These are phyloP conservation scores for Bombus balteatus DNA, from an alignment of 1,140 invertebrate species.

Conservation along the genomic window DNA sequence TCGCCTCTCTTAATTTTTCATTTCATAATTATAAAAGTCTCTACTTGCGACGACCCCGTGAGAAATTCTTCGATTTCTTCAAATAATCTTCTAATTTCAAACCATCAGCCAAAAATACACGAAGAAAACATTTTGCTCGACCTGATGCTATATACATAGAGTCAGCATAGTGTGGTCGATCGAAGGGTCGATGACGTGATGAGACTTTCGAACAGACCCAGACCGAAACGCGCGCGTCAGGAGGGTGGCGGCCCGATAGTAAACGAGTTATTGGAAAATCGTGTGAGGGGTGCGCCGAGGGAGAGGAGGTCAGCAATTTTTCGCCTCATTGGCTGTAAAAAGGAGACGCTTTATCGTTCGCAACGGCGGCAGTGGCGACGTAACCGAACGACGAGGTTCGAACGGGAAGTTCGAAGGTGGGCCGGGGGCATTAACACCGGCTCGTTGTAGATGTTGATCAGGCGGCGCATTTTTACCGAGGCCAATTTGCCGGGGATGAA, in stretches of 20 bases:
- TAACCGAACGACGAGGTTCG: slow-evolving; percentile 35
- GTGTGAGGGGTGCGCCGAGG: slow-evolving; percentile 50
- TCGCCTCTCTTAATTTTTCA: not conserved
- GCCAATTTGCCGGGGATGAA: slow-evolving; percentile 65
- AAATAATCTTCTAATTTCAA: not conserved
- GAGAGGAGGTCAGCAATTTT: slow-evolving; percentile 66
- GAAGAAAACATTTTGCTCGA: slow-evolving; percentile 28
- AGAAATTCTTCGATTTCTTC: not conserved
- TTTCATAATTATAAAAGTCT: not conserved
- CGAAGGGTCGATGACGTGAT: slow-evolving; percentile 54
- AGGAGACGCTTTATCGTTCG: slow-evolving; percentile 64
- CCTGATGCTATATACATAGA: not conserved
- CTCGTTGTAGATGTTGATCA: slow-evolving; percentile 65
- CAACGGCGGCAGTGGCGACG: slow-evolving; percentile 4
- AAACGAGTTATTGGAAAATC: slow-evolving; percentile 70
- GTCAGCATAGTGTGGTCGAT: slow-evolving; percentile 22
- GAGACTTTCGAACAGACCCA: slow-evolving; percentile 43
- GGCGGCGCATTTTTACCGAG: slow-evolving; percentile 57
- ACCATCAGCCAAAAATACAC: not conserved
- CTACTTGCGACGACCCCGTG: not conserved
- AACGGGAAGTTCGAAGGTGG: slow-evolving; percentile 34
- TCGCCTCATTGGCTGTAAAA: slow-evolving; percentile 69
- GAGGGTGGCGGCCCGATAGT: slow-evolving; percentile 37
- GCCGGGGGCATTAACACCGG: slow-evolving; percentile 36
- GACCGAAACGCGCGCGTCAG: not conserved